Percentiles rank a stretch among this genome's conserved stretches.
Conservation (phyloP, 2,888 invertebrate genomes). For the Himalopsyche tibetana region DNA sequence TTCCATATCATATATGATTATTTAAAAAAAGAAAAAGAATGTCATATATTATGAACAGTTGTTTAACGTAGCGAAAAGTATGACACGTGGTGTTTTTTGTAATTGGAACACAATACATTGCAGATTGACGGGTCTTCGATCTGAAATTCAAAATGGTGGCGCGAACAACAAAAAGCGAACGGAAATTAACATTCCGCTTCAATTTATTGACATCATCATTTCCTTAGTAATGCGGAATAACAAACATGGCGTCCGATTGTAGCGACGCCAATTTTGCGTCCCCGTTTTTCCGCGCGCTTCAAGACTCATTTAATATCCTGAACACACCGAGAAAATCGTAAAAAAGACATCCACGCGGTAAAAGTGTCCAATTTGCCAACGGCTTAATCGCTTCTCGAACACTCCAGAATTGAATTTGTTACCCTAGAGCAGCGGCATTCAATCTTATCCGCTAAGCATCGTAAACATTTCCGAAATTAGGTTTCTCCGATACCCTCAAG, state of each 20-base stretch:
- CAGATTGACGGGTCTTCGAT: conserved; percentile 13
- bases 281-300: conserved; percentile 48
- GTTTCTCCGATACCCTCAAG: neutral
- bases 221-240: conserved; percentile 55
- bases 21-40: too few relatives aligned
- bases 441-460: conserved; percentile 1
- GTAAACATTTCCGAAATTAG: conserved; percentile 25
- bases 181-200: conserved; percentile 60
- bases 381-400: conserved; percentile 39
- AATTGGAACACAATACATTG: conserved; percentile 32
- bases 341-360: conserved; percentile 43
- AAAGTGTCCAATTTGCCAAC: conserved; percentile 40
- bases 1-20: too few relatives aligned
- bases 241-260: conserved; percentile 52
- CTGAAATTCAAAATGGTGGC: conserved; percentile 13
- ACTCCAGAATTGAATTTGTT: conserved; percentile 46
- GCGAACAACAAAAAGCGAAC: conserved; percentile 28
- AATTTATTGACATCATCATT: conserved; percentile 60
- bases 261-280: neutral
- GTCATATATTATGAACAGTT: too few relatives aligned
- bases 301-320: conserved; percentile 56
- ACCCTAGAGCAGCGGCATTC: conserved; percentile 22
- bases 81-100: neutral
- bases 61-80: too few relatives aligned
- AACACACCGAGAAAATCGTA: conserved; percentile 37